Evolutionary conservation across 2,113 vertebrate genomes (phyloP), one percentile per base, ranked within the genome.

Genomic region (Geococcyx californianus): DNA sequence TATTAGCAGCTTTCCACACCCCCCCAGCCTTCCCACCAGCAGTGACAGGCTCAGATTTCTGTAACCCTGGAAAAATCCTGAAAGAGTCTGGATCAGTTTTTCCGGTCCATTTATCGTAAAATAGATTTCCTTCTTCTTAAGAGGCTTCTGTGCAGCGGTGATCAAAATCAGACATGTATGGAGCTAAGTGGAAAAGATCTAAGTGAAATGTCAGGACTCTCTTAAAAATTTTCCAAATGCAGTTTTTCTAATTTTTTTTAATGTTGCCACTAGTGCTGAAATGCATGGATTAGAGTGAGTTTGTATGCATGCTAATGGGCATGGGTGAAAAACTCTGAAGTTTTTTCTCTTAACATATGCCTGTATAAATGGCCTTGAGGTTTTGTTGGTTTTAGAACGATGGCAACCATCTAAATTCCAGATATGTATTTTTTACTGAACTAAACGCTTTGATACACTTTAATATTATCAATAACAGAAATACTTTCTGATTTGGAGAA

Each of bases 401-500:
- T 84, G 38, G 26, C 54, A 77, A 45, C 38, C 3, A 1, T 66
- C 54, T 73, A 62, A 74, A 78, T 82, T 75, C 58, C 87, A 38
- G 47, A 34, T 84, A 76, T 59, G 25, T 83, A 25, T 91, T 89
- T 75, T 49, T 62, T 31, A 6, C 40, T 55, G 69, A 94, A 75
- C 31, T 58, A 58, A 68, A 58, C 31, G 18, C 28, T 87, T 92
- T 86, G 26, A 81, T 90, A 33, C 63, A 7, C 42, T 79, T 59
- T 93, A 81, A 89, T 96, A 18, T 76, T 72, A 68, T 87, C 80
- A 89, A 51, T 92, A 89, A 42, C 12, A 75, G 44, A 84, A 89
- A 89, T 76, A 62, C 52, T 29, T 36, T 70, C 26, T 69, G 73
- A 55, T 91, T 70, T 96, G 72, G 49, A 72, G 51, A 44, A 81